Conservation (phyloP, 2,888 invertebrate genomes). For the Plebejus argus region DNA sequence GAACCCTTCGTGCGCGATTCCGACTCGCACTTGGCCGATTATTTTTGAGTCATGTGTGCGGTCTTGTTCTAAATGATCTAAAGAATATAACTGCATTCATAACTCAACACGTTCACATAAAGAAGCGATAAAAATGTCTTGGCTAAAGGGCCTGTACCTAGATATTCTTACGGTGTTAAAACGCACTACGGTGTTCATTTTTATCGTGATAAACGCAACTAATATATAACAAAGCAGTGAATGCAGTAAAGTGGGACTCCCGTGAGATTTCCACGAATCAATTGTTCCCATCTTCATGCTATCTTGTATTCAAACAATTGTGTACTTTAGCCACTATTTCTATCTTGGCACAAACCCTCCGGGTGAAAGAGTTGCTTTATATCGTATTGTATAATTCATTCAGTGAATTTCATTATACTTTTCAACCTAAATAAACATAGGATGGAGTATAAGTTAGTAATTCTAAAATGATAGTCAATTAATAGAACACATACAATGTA, state of each 20-base stretch:
- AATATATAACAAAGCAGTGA: background rate
- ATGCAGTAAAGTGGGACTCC: background rate
- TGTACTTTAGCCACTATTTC: background rate
- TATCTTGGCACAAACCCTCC: background rate
- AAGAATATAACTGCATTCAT: too few relatives aligned
- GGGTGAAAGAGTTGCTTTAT: background rate
- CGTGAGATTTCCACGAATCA: background rate
- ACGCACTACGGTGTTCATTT: background rate
- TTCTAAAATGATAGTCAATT: too few relatives aligned
- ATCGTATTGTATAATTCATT: background rate
- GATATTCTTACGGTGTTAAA: background rate
- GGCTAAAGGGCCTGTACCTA: too few relatives aligned
- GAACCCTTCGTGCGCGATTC: too few relatives aligned
- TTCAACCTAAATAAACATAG: background rate
- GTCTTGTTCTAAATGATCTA: too few relatives aligned
- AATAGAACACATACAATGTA: background rate
- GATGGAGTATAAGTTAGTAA: too few relatives aligned
- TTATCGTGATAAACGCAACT: background rate
- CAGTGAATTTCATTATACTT: background rate
- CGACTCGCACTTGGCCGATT: too few relatives aligned
- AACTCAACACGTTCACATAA: too few relatives aligned
- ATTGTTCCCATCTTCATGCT: background rate
- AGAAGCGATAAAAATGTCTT: too few relatives aligned
- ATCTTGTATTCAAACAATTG: background rate
- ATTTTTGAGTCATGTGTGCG: too few relatives aligned